Base-by-base conservation (phyloP, 92 coral and sea anemone genomes). In the Porites divaricata region DNA sequence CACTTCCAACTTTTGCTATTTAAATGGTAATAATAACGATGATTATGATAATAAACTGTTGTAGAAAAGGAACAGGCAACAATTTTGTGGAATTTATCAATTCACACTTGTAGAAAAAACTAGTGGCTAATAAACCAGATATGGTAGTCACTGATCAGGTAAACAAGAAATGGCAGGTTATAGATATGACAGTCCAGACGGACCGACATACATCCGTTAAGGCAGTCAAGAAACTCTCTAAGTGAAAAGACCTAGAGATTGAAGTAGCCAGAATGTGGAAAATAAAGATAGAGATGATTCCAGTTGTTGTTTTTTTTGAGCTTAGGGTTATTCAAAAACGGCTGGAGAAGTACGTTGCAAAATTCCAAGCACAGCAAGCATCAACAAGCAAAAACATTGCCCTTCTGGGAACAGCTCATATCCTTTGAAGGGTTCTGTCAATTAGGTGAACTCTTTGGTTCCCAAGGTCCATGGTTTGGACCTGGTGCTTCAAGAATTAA, bases 191-290 rank as follows among this genome's bases (percentile, higher is more conserved):
- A 28, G 41, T 28, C 41, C 41, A 28, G 4, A 35, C 45, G 45
- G 45, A 35, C 45, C 45, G 45, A 35, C 45, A 35, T 35, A 35
- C 45, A 63, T 35, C 49, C 51, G 49, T 64, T 51, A 56, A 58
- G 53, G 28, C 56, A 75, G 41, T 71, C 45, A 51, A 75, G 21
- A 63, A 49, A 56, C 65, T 72, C 19, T 25, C 49, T 21, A 76
- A 58, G 70, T 74, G 45, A 14, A 59, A 84, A 53, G 88, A 84
- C 62, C 45, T 62, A 13, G 74, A 63, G 54, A 75, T 75, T 19
- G 76, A 84, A 24, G 63, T 63, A 9, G 51, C 45, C 28, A 83
- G 68, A 74, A 84, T 62, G 88, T 84, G 75, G 85, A 22, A 21
- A 2, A 28, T 84, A 65, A 77, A 48, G 63, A 68, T 48, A 15